Base-by-base conservation (phyloP, 2,797 vertebrate genomes). In the Heterohyrax brucei region DNA sequence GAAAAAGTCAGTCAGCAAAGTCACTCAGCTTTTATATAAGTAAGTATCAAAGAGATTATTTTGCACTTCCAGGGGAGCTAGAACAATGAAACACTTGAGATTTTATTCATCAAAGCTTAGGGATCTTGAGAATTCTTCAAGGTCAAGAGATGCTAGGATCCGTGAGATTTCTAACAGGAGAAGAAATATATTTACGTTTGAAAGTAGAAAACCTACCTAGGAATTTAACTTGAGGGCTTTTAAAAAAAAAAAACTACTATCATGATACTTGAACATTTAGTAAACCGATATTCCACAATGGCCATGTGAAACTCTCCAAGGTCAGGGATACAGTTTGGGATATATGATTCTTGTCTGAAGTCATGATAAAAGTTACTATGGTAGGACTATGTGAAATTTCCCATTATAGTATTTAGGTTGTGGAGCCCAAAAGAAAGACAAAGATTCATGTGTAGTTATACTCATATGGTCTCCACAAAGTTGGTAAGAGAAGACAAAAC, bases 11-110 rank as follows among this genome's bases (percentile, higher is more conserved):
- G 46, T 97, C 98, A 18, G 97, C 99, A 97, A 99, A 98, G 53
- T 99, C 98, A 5, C 98, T 99, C 97, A 99, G 98, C 96, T 99
- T 99, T 98, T 99, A 99, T 96, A 99, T 99, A 97, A 99, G 99
- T 99, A 98, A 98, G 99, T 99, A 98, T 90, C 88, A 85, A 89
- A 68, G 59, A 87, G 78, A 96, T 10, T 2, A 48, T 95, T 93
- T 84, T 48, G 90, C 14, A 70, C n/a, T 77, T 46, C 81, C 4
- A 26, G 0, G 28, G 21, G 0, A 88, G 33, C n/a, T 94, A 48
- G 30, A 72, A 87, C 28, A n/a, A 8, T 39, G 2, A 22, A 83
- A 59, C 30, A 3, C 28, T 5, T 72, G 53, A 94, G 91, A 77
- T 66, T 39, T 94, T 83, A 93, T 94, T 94, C 64, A 95, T 83